phyloP scores from a whole-genome alignment of 2,888 invertebrate genomes.

The Pharmacophagus antenor region DNA sequence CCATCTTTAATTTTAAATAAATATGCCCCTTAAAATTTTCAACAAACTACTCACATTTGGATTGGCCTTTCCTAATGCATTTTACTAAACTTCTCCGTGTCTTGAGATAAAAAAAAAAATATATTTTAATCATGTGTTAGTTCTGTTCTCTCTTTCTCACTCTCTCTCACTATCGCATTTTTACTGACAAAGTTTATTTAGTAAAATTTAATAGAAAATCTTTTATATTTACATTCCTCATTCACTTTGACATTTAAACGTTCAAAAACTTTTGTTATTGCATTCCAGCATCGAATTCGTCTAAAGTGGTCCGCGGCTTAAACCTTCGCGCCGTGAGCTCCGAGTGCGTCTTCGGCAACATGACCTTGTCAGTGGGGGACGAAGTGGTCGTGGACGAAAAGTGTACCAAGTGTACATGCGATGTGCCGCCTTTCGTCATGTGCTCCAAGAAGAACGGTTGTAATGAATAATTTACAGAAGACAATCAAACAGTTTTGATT shows the following conservation, averaged over 20 bases:
- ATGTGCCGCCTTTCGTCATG: conserved; percentile 69
- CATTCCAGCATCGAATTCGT: conserved; percentile 53
- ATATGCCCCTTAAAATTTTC: too few species aligned
- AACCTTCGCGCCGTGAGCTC: conserved; percentile 54
- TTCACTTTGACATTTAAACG: too few species aligned
- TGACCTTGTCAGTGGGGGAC: conserved; percentile 66
- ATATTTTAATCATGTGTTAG: too few species aligned
- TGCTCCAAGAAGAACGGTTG: conserved; percentile 57
- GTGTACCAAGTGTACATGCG: conserved; percentile 66
- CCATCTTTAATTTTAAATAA: too few species aligned
- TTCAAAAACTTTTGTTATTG: neutral
- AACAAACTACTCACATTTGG: too few species aligned
- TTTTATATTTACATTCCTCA: too few species aligned
- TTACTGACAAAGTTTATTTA: too few species aligned
- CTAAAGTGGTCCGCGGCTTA: conserved; percentile 56
- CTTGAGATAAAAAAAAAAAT: too few species aligned
- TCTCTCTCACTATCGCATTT: neutral
- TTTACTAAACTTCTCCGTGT: too few species aligned
- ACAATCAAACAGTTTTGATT: neutral
- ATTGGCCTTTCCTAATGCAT: too few species aligned
- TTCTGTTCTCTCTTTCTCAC: too few species aligned
- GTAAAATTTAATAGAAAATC: too few species aligned
- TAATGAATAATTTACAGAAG: conserved; percentile 31
- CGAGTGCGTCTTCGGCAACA: conserved; percentile 66
- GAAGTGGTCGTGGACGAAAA: conserved; percentile 59